Evolutionary conservation across 1,140 invertebrate genomes (phyloP).

Genomic region (Pinna nobilis): DNA sequence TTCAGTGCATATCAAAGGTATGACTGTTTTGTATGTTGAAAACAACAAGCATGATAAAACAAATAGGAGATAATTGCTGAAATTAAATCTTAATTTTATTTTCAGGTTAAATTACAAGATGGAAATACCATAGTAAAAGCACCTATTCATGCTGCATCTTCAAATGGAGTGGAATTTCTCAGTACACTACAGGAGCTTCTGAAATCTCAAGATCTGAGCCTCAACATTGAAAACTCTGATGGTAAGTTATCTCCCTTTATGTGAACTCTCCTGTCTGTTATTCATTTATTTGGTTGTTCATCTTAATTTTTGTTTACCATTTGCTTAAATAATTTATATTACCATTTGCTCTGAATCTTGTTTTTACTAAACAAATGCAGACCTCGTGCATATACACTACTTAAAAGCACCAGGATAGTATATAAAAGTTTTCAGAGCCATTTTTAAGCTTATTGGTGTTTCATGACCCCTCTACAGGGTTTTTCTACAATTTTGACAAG

Average conservation of each 20-base stretch:
- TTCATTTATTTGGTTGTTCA: too few species aligned
- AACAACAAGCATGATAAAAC: too few species aligned
- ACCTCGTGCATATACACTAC: too few species aligned
- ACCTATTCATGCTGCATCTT: constrained; percentile 64
- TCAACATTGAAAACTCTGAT: constrained; percentile 64
- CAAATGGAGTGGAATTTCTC: constrained; percentile 54
- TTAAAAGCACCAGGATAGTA: too few species aligned
- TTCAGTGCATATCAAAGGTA: too few species aligned
- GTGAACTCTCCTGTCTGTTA: background rate
- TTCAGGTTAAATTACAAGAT: constrained; percentile 24
- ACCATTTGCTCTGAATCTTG: background rate
- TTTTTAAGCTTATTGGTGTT: too few species aligned
- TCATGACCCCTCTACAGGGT: too few species aligned
- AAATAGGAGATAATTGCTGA: too few species aligned
- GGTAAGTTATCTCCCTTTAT: constrained; percentile 42
- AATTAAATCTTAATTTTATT: too few species aligned
- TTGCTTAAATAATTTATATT: background rate
- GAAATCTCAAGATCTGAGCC: constrained; percentile 47
- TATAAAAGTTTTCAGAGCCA: too few species aligned
- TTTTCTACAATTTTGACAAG: too few species aligned
- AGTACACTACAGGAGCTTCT: constrained; percentile 60
- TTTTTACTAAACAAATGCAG: too few species aligned
- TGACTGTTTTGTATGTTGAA: background rate
- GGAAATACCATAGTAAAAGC: constrained; percentile 51
- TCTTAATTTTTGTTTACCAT: background rate